Base-by-base conservation (phyloP, 2,888 invertebrate genomes). In the Plagodis pulveraria region DNA sequence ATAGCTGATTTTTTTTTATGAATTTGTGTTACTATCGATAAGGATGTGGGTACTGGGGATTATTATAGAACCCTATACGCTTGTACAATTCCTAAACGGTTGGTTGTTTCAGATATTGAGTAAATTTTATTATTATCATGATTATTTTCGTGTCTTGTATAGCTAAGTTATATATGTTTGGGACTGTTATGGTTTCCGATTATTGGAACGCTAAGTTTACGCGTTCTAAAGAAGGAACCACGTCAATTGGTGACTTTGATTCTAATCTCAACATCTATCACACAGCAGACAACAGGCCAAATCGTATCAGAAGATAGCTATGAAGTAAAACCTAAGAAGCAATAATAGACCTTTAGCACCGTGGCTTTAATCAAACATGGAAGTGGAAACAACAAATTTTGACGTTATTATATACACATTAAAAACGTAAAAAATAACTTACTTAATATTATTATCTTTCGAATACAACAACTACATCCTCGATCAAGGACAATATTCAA, bases 381-480 rank as follows among this genome's bases (percentile, higher is more conserved):
- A 83, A 86, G 76, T 86, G 87, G 88, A 88, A 85, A 87, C 80
- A 89, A 89, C 86, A 84, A 89, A 89, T 86, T 82, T 81, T 88
- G 88, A 87, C 86, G 83, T 90, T 63, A 65, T 69, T 77, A 89
- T 91, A 87, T 91, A 91, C 89, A 89, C 89, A 83, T 88, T 91
- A 89, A 90, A 91, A 91, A 92, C 91, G 93, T 93, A 91, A 91
- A 92, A 93, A 93, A 93, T 91, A 93, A 91, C 91, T 91, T 91
- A 91, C 91, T 91, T 91, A 89, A 89, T 89, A 91, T 92, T 91
- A 92, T 91, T 90, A 91, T 91, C 89, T 87, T 91, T 89, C 86
- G 91, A 90, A 87, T 91, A 91, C 91, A 92, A 92, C 92, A 92
- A 92, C 90, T 92, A 91, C 88, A 83, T 86, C 89, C 91, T 77